Conservation (phyloP, 35 echinoderm and acorn worm species). For the Hemicentrotus pulcherrimus region DNA sequence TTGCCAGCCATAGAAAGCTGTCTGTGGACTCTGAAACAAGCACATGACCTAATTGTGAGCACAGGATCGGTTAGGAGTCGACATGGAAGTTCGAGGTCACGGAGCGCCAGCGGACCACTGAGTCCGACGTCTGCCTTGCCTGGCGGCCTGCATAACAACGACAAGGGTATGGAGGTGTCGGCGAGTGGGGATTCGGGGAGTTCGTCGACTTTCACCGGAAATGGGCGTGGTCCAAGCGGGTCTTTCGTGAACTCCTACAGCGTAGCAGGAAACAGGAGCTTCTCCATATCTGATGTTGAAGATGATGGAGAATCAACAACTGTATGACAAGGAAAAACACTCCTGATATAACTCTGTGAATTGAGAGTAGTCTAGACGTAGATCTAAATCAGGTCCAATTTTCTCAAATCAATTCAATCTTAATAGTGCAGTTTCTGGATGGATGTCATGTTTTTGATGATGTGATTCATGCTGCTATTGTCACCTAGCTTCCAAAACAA, state of each 20-base stretch:
- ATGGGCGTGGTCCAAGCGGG: slow-evolving; percentile 12
- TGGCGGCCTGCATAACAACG: not conserved
- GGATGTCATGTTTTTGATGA: too few relatives aligned
- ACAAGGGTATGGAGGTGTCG: slow-evolving; percentile 29
- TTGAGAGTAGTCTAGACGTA: too few relatives aligned
- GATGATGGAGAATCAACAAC: slow-evolving; percentile 48
- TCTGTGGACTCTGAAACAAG: slow-evolving; percentile 45
- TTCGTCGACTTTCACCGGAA: not conserved
- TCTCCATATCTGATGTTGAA: slow-evolving; percentile 66
- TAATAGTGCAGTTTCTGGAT: too few relatives aligned
- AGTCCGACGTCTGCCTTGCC: not conserved
- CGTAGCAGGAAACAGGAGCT: slow-evolving; percentile 43
- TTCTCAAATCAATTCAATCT: too few relatives aligned
- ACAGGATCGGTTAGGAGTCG: not conserved
- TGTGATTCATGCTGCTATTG: too few relatives aligned
- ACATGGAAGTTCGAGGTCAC: not conserved
- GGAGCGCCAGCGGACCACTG: slow-evolving; percentile 37
- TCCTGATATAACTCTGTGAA: too few relatives aligned
- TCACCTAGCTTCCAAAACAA: too few relatives aligned
- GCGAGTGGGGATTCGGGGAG: not conserved
- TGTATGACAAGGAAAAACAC: slow-evolving; percentile 12
- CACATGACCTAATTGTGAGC: slow-evolving; percentile 7
- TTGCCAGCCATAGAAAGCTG: slow-evolving; percentile 50
- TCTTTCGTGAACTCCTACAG: slow-evolving; percentile 36
- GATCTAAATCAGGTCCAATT: too few relatives aligned